Conservation (phyloP, 2,797 vertebrate genomes). For the Buceros bicornis region DNA sequence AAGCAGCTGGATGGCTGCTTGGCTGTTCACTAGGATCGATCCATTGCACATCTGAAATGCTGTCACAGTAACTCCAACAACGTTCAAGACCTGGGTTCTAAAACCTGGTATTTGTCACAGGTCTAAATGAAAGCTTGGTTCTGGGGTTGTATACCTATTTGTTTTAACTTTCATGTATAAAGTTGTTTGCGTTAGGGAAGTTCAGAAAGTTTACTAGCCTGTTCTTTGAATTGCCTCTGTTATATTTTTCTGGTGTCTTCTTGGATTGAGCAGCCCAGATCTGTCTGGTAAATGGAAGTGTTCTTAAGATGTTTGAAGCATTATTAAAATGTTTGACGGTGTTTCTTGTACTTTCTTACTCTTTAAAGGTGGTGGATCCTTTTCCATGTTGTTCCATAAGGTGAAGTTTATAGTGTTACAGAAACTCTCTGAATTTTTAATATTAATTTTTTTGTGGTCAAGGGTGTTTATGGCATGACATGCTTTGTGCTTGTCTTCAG, state of each 20-base stretch:
- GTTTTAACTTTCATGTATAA: neutral
- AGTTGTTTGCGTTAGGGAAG: neutral
- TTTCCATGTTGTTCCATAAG: neutral
- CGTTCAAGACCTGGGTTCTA: neutral
- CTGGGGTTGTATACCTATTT: neutral
- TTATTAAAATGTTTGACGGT: neutral
- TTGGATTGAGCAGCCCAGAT: neutral
- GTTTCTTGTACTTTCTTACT: neutral
- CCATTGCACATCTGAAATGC: rapidly evolving
- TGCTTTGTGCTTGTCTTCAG: neutral
- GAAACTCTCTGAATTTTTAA: neutral
- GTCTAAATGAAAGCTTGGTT: neutral
- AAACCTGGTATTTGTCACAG: neutral
- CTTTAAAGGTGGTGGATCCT: neutral
- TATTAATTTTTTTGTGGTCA: neutral
- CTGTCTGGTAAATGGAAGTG: neutral
- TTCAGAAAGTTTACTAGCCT: neutral
- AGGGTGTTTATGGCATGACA: neutral
- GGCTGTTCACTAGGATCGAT: neutral
- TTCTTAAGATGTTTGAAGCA: neutral
- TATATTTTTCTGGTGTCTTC: neutral
- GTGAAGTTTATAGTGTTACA: neutral
- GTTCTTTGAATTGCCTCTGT: neutral
- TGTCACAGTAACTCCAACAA: neutral
- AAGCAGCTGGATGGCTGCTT: rapidly evolving